phyloP scores from a whole-genome alignment of 2,888 invertebrate species.

The Rhogogaster chlorosoma region DNA sequence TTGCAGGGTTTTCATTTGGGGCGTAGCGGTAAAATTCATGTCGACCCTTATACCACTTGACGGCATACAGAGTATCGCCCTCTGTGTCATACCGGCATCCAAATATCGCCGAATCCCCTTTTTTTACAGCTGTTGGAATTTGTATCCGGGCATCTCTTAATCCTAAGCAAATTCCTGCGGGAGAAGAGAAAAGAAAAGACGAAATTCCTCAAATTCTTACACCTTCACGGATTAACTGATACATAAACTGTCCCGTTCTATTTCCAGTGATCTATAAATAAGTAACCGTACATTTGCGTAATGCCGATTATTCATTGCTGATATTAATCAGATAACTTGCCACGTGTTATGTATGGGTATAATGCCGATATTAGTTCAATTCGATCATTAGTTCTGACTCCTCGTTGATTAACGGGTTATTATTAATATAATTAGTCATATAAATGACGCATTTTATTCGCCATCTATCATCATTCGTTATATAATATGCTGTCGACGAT shows the following conservation, averaged over 20 bases:
- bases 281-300: neutral
- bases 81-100: slow-evolving; percentile 75
- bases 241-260: neutral
- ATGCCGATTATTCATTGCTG: neutral
- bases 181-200: slow-evolving; percentile 6
- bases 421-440: neutral
- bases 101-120: slow-evolving; percentile 72
- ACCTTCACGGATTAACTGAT: neutral
- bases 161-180: slow-evolving; percentile 73
- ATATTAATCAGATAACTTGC: neutral
- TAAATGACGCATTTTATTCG: neutral
- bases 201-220: neutral
- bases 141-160: slow-evolving; percentile 74
- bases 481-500: neutral
- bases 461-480: neutral
- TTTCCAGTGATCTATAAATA: neutral
- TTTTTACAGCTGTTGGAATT: slow-evolving; percentile 74
- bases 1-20: slow-evolving; percentile 72
- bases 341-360: neutral
- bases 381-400: neutral
- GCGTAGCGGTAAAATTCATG: slow-evolving; percentile 76
- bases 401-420: neutral
- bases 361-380: neutral
- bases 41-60: slow-evolving; percentile 76
- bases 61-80: slow-evolving; percentile 73